phyloP scores from a whole-genome alignment of 2,113 vertebrate genomes.

The Polyodon spathula region DNA sequence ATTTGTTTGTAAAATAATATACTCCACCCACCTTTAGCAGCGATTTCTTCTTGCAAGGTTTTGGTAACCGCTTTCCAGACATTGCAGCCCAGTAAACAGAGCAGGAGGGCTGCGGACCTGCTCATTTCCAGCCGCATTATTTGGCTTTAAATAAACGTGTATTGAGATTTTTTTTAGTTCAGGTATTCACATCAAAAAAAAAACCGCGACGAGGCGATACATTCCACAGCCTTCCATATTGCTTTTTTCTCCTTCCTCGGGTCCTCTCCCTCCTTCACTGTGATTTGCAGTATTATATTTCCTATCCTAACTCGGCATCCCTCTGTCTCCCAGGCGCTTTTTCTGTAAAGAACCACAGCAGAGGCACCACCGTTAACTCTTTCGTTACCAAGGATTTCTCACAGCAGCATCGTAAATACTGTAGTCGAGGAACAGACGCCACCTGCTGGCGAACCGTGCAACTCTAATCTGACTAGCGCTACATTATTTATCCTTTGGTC shows the following conservation, averaged over 20 bases:
- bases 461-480: too few species aligned
- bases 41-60: conserved; percentile 51
- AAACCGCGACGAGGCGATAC: conserved; percentile 2
- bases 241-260: conserved; percentile 19
- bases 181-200: conserved; percentile 13
- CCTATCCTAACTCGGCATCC: conserved; percentile 23
- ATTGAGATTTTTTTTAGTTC: conserved; percentile 10
- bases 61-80: conserved; percentile 67
- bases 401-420: too few species aligned
- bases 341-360: conserved; percentile 18
- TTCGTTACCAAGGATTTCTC: background rate
- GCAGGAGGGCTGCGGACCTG: conserved; percentile 60
- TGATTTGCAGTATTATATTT: conserved; percentile 17
- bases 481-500: too few species aligned
- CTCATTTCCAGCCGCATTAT: conserved; percentile 62
- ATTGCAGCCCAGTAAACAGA: conserved; percentile 73
- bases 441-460: too few species aligned
- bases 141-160: background rate
- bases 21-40: conserved; percentile 60
- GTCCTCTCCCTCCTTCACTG: conserved; percentile 17
- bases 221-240: conserved; percentile 41
- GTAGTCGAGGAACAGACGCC: too few species aligned
- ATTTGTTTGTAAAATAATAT: background rate
- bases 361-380: conserved; percentile 24
- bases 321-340: conserved; percentile 13